phyloP scores from a whole-genome alignment of 1,140 invertebrate species.

The Mercenaria mercenaria region DNA sequence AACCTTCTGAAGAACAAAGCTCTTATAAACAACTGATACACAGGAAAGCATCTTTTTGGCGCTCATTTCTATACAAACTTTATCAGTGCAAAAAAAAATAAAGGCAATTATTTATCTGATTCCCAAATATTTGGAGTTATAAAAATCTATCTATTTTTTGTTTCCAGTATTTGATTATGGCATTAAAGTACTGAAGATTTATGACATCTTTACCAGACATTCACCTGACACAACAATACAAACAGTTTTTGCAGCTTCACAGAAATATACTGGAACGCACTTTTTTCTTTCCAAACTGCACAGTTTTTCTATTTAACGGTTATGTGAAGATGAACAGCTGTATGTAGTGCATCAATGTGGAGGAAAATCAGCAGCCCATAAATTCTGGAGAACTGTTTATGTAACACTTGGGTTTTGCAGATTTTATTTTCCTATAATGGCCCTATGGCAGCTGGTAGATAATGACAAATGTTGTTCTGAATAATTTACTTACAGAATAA shows the following conservation, averaged over 20 bases:
- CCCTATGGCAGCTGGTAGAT: not conserved
- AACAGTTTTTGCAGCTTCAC: not conserved
- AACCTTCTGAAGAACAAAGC: not conserved
- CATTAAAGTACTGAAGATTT: no score
- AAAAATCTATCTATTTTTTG: not conserved
- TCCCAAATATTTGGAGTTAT: not conserved
- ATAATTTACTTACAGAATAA: no score
- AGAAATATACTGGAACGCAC: no score
- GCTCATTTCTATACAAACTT: not conserved
- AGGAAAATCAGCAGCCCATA: not conserved
- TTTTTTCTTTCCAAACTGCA: not conserved
- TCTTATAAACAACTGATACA: not conserved
- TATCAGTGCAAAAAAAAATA: not conserved
- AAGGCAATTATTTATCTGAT: not conserved
- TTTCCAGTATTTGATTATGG: not conserved
- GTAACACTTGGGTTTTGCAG: not conserved
- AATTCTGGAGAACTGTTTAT: not conserved
- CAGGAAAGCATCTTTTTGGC: not conserved
- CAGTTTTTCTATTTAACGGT: not conserved
- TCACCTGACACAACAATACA: not conserved
- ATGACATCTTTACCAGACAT: not conserved
- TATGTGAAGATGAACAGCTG: not conserved
- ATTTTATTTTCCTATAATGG: not conserved
- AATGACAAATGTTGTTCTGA: no score
- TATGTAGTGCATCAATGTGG: not conserved